Evolutionary conservation across 2,113 vertebrate species (phyloP), one percentile per base, ranked within the genome.

Genomic region (Cynocephalus volans): DNA sequence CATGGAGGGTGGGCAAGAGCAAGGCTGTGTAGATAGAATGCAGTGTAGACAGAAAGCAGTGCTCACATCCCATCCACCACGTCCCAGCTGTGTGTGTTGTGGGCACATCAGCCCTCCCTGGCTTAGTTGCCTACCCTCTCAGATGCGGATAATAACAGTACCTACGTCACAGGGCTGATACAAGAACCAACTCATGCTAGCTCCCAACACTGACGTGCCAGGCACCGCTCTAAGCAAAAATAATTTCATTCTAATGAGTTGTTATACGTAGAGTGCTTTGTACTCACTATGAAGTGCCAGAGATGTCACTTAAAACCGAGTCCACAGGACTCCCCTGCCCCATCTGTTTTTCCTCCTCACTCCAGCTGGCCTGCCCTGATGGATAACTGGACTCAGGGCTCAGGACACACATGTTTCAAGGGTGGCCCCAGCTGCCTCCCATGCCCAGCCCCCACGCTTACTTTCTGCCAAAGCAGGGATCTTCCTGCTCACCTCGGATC

Each of bases 401-500:
- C 48, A 2, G 19, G 10, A 21, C 21, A 21, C 48, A 8, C 5
- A 2, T 2, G 5, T 13, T 17, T 67, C n/a, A 4, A 14, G 41
- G 54, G 15, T 0, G 1, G 33, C 9, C 18, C 28, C 3, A 0
- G 23, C 23, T 9, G 1, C 19, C 60, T 7, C 28, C 26, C 18
- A 0, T 0, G 33, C 36, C 50, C 23, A 8, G 48, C 2, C 4
- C 12, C 41, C 19, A 7, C 41, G 36, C 26, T 9, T 3, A 1
- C 1, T 24, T 72, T 36, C 41, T n/a, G 36, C 50, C 62, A 60
- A 81, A 69, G 76, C 62, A 81, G 58, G 92, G 82, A 45, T 3
- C 24, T 45, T 48, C 97, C 79, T 50, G 97, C 99, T 99, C 97
- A 99, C 99, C 99, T 99, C 99, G 0, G 99, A 99, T 81, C 99